Evolutionary conservation across 2,797 vertebrate species (phyloP), one percentile per base, ranked within the genome.

Genomic region (Hirundo rustica): DNA sequence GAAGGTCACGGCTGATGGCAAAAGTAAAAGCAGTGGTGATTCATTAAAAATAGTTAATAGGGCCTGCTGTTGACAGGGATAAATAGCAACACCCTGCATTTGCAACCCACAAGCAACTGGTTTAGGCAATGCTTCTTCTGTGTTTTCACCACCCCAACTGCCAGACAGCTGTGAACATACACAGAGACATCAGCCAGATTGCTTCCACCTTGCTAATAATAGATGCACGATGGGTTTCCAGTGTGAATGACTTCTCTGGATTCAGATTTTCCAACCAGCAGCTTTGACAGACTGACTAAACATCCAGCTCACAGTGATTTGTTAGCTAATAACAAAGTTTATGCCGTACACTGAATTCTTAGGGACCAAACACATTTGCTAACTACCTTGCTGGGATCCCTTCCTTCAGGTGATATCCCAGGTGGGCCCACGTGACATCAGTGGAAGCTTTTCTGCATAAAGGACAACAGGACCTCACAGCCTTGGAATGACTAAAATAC

Each of bases 1-100:
- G 98, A 99, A 99, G 99, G 98, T 99, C 98, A 98, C 78, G 97
- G 93, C 97, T 98, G 98, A 98, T 98, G 98, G 98, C 97, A 98
- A 98, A 97, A 97, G 97, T 97, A 96, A 98, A 97, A 98, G 98
- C 97, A 98, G 97, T 60, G 94, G 97, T 92, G 87, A 98, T 98
- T 98, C 97, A 98, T 98, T 98, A 98, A 97, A 98, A 97, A 96
- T 97, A 97, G 97, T 97, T 98, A 98, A 98, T 98, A 98, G 97
- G 97, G 78, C 65, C 94, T 74, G 95, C 25, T 83, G 97, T 74
- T 97, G 97, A 98, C 97, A 97, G 91, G 96, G 91, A 98, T 97
- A 96, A 98, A 98, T 96, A 97, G 90, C 94, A 97, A 93, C 96
- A 95, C 77, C 61, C 92, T 87, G 87, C 89, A 95, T 93, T 95